phyloP scores from a whole-genome alignment of 2,888 invertebrate genomes.

The Mythimna albipuncta region DNA sequence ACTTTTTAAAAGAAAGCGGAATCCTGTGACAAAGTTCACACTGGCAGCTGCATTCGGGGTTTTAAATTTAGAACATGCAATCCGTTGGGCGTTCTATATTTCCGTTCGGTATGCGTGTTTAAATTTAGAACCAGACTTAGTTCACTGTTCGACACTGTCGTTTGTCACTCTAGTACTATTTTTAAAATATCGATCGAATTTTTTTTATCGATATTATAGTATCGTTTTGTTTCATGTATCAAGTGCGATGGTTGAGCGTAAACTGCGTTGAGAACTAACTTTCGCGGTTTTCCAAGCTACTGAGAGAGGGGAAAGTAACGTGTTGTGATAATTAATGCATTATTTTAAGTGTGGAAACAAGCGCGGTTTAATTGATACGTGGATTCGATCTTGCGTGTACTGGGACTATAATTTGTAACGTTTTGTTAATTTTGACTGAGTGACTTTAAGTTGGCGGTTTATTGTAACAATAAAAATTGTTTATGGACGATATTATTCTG shows the following conservation, averaged over 20 bases:
- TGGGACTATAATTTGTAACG: slow-evolving; percentile 41
- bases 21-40: slow-evolving; percentile 86
- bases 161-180: slow-evolving; percentile 86
- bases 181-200: slow-evolving; percentile 71
- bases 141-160: slow-evolving; percentile 88
- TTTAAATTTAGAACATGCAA: slow-evolving; percentile 87
- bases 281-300: slow-evolving; percentile 85
- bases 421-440: slow-evolving; percentile 57
- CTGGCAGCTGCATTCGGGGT: slow-evolving; percentile 85
- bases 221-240: slow-evolving; percentile 71
- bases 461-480: slow-evolving; percentile 30
- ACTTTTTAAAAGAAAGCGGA: slow-evolving; percentile 77
- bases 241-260: slow-evolving; percentile 74
- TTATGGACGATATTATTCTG: slow-evolving; percentile 26
- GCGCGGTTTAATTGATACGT: slow-evolving; percentile 77
- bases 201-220: slow-evolving; percentile 66
- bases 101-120: slow-evolving; percentile 86
- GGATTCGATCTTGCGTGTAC: slow-evolving; percentile 63
- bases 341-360: slow-evolving; percentile 79
- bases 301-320: slow-evolving; percentile 86
- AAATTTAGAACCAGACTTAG: slow-evolving; percentile 88
- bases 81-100: slow-evolving; percentile 89
- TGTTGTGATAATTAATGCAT: slow-evolving; percentile 83
- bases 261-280: slow-evolving; percentile 79
- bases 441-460: slow-evolving; percentile 19